Evolutionary conservation across 2,113 vertebrate genomes (phyloP), one percentile per base, ranked within the genome.

Genomic region (Pyrgilauda ruficollis): DNA sequence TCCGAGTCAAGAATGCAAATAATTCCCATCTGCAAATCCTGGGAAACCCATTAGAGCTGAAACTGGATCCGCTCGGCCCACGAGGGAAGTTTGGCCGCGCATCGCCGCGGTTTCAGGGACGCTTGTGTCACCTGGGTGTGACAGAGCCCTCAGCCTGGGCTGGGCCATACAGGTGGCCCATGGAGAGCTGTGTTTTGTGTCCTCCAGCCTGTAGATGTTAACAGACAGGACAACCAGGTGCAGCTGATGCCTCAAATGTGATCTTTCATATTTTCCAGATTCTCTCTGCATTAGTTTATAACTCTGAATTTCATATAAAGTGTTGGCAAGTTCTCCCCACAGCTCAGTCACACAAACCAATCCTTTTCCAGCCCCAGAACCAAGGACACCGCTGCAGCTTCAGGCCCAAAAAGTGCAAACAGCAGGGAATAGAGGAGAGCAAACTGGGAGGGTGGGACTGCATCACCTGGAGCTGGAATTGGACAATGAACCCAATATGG

Each of bases 1-100:
- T 97, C 92, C 22, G 56, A 97, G 93, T 93, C 96, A 98, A 91
- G 97, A 98, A 98, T 98, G 97, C 63, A 62, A 97, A 70, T 94
- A 96, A 98, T 97, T 91, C 95, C 10, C 82, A 96, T 93, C 94
- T 97, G 96, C 96, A 96, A 94, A 88, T 94, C 93, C 78, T 35
- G 90, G 93, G 89, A 93, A 83, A 85, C 58, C 94, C 89, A 93
- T 97, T 94, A 91, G 87, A 0, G 0, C 53, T 85, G 94, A 93
- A 49, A 87, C 79, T 59, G 93, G 90, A 84, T 26, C 90, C 6
- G 2, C 43, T 56, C 33, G 11, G 55, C 87, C 77, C 6, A 30
- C 2, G 1, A 85, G 82, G 89, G 90, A 84, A 73, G 78, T 10
- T 46, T 64, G 87, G 66, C 84, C 0, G 3, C 0, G 3, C 33